Conservation (phyloP, 2,113 vertebrate genomes). For the Fregetta grallaria region DNA sequence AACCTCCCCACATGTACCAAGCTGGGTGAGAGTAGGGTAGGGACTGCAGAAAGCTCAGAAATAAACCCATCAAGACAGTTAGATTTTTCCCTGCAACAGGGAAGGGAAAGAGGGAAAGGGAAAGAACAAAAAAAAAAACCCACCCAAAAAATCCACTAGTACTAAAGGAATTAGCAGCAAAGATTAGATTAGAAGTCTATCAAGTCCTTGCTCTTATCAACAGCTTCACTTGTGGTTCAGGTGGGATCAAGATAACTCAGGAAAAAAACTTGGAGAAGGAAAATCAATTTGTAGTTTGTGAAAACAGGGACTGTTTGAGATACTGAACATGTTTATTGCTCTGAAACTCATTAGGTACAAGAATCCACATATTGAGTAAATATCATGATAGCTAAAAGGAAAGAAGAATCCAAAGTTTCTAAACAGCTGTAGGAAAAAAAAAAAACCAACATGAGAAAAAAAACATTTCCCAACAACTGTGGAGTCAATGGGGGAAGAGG, state of each 20-base stretch:
- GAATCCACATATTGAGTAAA: background rate
- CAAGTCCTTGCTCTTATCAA: background rate
- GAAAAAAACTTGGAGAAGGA: background rate
- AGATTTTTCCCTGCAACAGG: background rate
- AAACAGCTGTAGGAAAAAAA: background rate
- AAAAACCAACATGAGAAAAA: rapidly evolving
- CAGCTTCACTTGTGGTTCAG: background rate
- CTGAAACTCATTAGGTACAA: background rate
- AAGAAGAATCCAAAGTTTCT: background rate
- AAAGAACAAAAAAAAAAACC: background rate
- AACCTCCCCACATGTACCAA: background rate
- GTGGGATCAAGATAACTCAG: background rate
- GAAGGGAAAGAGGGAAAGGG: rapidly evolving
- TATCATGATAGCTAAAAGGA: background rate
- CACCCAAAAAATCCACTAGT: background rate
- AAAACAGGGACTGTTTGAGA: background rate
- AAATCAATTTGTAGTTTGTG: background rate
- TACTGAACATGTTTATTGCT: background rate
- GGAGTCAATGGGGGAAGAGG: rapidly evolving
- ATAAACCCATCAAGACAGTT: background rate
- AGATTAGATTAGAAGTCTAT: background rate
- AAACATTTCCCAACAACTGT: background rate
- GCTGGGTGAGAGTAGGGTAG: background rate
- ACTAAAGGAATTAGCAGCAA: background rate
- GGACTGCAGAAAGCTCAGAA: background rate